Evolutionary conservation across 2,113 vertebrate genomes (phyloP).

Genomic region (Periophthalmus modestus): DNA sequence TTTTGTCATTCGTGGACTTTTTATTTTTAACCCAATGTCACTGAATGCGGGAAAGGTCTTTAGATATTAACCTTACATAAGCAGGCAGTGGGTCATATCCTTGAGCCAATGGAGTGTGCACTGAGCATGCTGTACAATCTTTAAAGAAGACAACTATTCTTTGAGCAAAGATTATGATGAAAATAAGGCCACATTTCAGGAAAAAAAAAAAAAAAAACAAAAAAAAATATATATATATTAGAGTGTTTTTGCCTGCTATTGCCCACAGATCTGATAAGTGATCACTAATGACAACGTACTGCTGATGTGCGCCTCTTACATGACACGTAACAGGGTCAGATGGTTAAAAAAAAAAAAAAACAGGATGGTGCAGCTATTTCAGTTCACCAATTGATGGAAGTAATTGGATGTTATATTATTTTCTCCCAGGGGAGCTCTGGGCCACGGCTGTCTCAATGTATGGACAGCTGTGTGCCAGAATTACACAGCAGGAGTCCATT

Average conservation of each 20-base stretch:
- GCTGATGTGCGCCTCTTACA: neutral
- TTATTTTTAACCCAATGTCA: slow-evolving; percentile 9
- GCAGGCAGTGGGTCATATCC: neutral
- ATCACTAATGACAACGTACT: slow-evolving; percentile 3
- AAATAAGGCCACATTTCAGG: no score
- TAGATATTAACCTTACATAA: neutral
- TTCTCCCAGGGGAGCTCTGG: slow-evolving; percentile 1
- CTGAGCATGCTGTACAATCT: neutral
- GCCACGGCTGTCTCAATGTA: slow-evolving; percentile 36
- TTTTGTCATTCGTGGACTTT: neutral
- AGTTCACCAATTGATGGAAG: slow-evolving; percentile 8
- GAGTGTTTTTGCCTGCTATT: no score
- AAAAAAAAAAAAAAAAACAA: no score
- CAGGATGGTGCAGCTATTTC: slow-evolving; percentile 30
- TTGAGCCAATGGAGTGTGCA: neutral
- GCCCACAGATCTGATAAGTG: neutral
- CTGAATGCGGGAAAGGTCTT: neutral
- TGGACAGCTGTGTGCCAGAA: slow-evolving; percentile 49
- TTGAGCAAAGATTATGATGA: no score
- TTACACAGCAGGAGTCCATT: slow-evolving; percentile 27
- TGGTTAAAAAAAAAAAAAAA: slow-evolving; percentile 1
- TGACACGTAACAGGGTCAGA: slow-evolving; percentile 12
- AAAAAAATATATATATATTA: no score
- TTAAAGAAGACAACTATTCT: no score
- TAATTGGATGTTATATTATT: slow-evolving; percentile 1